A percentile compares a stretch with the other conserved stretches of the same genome.
Conservation (phyloP, 1,140 invertebrate genomes). For the Apolygus lucorum region DNA sequence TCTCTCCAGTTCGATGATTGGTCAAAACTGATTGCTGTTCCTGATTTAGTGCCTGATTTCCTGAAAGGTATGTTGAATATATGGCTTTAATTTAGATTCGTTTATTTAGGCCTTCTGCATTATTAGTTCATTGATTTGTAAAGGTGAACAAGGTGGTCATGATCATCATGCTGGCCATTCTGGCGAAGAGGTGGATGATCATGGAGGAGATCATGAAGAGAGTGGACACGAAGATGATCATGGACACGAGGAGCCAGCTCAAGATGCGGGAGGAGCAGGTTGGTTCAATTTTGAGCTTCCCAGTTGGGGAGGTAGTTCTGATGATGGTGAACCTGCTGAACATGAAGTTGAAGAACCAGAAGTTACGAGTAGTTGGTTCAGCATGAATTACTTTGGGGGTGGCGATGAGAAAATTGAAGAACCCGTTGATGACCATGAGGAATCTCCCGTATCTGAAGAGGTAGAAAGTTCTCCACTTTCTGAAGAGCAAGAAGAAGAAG, state of each 20-base stretch:
- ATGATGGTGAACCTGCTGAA: slow-evolving; percentile 2
- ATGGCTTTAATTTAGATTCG: background rate
- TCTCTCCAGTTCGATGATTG: slow-evolving; percentile 3
- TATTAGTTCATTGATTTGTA: slow-evolving; percentile 27
- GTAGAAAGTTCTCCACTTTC: slow-evolving; percentile 24
- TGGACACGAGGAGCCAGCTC: slow-evolving; percentile 3
- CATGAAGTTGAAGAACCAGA: slow-evolving; percentile 38
- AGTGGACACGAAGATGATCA: slow-evolving; percentile 22
- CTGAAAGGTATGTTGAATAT: background rate
- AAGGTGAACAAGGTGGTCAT: slow-evolving; percentile 36
- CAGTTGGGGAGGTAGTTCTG: background rate
- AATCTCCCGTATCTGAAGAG: slow-evolving; percentile 36
- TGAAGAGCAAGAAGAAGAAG: slow-evolving; percentile 35
- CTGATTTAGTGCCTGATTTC: background rate
- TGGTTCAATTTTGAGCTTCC: slow-evolving; percentile 12
- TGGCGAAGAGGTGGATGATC: slow-evolving; percentile 34
- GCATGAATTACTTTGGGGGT: slow-evolving; percentile 9
- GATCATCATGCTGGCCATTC: slow-evolving; percentile 38
- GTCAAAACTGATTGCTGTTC: background rate
- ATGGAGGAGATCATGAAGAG: slow-evolving; percentile 15
- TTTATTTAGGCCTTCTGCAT: background rate
- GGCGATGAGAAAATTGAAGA: slow-evolving; percentile 37
- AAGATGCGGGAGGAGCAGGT: slow-evolving; percentile 24
- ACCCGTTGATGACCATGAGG: slow-evolving; percentile 37
- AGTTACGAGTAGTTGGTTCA: slow-evolving; percentile 33